Base-by-base conservation (phyloP, 2,888 invertebrate genomes). In the Caenorhabditis macrosperma region DNA sequence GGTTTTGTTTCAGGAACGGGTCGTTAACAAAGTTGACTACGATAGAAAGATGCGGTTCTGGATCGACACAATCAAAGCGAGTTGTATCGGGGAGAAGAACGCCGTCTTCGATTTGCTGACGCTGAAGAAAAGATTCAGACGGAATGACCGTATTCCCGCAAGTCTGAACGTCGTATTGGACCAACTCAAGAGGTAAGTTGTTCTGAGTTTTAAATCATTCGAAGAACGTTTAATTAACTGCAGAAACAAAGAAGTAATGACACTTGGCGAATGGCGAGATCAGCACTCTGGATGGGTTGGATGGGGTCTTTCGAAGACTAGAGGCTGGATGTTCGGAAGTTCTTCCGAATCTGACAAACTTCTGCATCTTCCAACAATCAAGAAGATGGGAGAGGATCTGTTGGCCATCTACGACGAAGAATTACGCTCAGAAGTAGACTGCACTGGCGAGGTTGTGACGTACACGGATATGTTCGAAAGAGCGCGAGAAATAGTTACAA, bases 11-110 rank as follows among this genome's bases (percentile, higher is more conserved):
- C 48, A 88, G 86, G 82, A 83, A 20, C 76, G 87, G 20, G 50
- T 74, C 17, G 87, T 88, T 24, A 89, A 89, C 68, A 82, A 87
- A 30, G 81, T 83, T 4, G 88, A 89, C 59, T 86, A 88, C 66
- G 87, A 89, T 52, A 63, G 86, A 52, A 86, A 88, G 46, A 61
- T 88, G 9, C 74, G 79, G 0, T 89, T 88, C 72, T 89, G 89
- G 89, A 60, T 72, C n/a, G 81, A 82, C 2, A 35, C 82, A 9
- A 86, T 89, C 52, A 77, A 33, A 3, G 75, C 66, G 10, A 83
- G 82, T 20, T 88, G 88, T 52, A 66, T 67, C 20, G 72, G 78
- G 15, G 85, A 86, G 54, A 81, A 82, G 35, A 86, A 78, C 20
- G 86, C 86, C 10, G 46, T 86, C 5, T 80, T 88, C 46, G 74